phyloP scores from a whole-genome alignment of 2,797 vertebrate genomes.

The Neosalanx taihuensis region DNA sequence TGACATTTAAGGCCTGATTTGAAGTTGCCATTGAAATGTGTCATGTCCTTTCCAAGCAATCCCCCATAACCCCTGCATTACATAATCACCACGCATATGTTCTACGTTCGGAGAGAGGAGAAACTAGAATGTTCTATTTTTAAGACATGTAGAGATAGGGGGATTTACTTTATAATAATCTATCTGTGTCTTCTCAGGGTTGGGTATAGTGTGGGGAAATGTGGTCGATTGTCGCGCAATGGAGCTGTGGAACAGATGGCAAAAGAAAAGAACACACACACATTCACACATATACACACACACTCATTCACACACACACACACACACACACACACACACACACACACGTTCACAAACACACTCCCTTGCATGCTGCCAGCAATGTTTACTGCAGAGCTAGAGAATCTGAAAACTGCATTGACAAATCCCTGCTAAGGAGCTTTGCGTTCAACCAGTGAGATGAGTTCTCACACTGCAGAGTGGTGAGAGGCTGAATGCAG shows the following conservation, averaged over 20 bases:
- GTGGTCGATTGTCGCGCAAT: conserved; percentile 23
- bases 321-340: background rate
- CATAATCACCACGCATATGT: no score
- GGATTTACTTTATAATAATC: background rate
- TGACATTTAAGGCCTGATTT: conserved; percentile 53
- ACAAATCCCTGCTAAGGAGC: conserved; percentile 69
- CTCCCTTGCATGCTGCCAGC: background rate
- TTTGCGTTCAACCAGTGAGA: conserved; percentile 54
- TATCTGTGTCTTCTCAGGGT: background rate
- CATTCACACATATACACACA: background rate
- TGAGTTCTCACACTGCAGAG: conserved; percentile 51
- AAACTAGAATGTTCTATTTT: no score
- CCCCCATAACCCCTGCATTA: no score
- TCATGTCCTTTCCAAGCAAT: background rate
- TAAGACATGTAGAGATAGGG: background rate
- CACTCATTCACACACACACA: background rate
- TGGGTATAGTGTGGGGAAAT: background rate
- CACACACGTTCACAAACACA: background rate
- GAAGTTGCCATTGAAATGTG: conserved; percentile 21
- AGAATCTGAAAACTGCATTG: conserved; percentile 47
- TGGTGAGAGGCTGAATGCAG: conserved; percentile 34
- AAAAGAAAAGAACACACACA: conserved; percentile 21
- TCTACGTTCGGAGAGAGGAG: no score
- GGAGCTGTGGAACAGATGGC: conserved; percentile 48
- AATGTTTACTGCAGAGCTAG: conserved; percentile 22